These are phyloP conservation scores for Protophormia terraenovae DNA, from an alignment of 2,888 invertebrate species.

Conservation along the genomic window DNA sequence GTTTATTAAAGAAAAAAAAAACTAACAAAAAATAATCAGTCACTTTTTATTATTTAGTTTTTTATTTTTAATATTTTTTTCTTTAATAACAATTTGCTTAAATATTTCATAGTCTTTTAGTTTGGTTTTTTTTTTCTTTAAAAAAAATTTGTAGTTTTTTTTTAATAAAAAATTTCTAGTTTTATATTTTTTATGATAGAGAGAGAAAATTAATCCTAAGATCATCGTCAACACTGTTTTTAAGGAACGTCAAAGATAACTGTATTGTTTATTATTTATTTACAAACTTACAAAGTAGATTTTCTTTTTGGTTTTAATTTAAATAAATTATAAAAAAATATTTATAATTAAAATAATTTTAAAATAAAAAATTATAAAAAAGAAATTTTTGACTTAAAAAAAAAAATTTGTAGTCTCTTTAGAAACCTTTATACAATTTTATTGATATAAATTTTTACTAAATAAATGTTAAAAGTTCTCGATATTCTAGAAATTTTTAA, in stretches of 20 bases:
- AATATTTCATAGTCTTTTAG: background rate
- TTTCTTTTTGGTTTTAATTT: background rate
- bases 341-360: no score
- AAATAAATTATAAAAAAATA: background rate
- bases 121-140: background rate
- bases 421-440: background rate
- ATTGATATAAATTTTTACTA: no score
- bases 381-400: background rate
- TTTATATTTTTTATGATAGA: background rate
- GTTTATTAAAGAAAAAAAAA: background rate
- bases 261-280: conserved; percentile 67
- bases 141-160: background rate
- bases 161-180: background rate
- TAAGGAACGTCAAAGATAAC: conserved; percentile 69
- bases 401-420: background rate
- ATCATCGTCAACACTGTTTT: conserved; percentile 63
- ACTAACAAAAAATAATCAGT: conserved; percentile 7
- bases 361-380: background rate
- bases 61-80: background rate
- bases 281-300: conserved; percentile 64
- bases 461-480: no score
- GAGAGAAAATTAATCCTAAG: conserved; percentile 33
- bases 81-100: background rate
- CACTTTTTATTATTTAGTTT: background rate
- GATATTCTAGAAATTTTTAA: no score